phyloP scores from a whole-genome alignment of 2,888 invertebrate species.

The Calliphora vomitoria region DNA sequence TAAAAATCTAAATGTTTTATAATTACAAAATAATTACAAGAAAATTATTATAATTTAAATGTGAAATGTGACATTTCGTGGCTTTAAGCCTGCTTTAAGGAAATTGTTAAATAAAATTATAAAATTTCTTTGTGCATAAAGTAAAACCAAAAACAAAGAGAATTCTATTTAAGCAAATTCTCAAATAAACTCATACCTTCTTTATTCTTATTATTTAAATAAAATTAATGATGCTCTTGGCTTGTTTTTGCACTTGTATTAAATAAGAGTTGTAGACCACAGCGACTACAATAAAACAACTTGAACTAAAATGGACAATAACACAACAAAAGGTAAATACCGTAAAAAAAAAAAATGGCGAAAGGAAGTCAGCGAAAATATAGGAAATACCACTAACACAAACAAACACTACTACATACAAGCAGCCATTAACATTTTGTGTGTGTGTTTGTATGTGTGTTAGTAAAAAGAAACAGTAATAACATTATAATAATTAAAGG shows the following conservation, averaged over 20 bases:
- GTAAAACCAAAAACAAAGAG: not conserved
- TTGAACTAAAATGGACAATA: conserved; percentile 44
- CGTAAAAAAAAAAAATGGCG: conserved; percentile 5
- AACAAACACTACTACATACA: not conserved
- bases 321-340: conserved; percentile 2
- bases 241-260: conserved; percentile 12
- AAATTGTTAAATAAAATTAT: conserved; percentile 55
- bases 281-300: conserved; percentile 25
- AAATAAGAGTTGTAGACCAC: conserved; percentile 31
- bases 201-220: conserved; percentile 34
- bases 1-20: not conserved
- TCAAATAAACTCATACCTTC: conserved; percentile 9
- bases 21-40: conserved; percentile 22
- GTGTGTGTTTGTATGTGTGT: not conserved
- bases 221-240: conserved; percentile 53
- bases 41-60: conserved; percentile 9
- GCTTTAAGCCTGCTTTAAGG: conserved; percentile 1
- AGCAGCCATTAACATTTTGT: too few species aligned
- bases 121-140: conserved; percentile 45
- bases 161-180: not conserved
- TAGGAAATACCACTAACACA: conserved; percentile 7
- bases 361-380: not conserved
- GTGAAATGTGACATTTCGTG: conserved; percentile 11
- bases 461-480: conserved; percentile 26
- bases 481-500: conserved; percentile 68